Conservation (phyloP, 2,888 invertebrate genomes). For the Tholera decimalis region DNA sequence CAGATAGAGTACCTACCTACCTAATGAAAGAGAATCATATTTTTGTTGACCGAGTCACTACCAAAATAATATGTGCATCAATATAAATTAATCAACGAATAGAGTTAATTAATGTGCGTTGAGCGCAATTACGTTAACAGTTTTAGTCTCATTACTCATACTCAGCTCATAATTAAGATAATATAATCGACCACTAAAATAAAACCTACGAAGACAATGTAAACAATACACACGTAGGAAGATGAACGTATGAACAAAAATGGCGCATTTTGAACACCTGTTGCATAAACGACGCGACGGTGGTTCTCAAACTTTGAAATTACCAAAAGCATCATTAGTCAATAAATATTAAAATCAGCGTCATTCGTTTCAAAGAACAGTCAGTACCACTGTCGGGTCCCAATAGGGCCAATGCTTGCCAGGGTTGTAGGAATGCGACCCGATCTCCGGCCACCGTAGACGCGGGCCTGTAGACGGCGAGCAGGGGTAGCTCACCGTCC, state of each 20-base stretch:
- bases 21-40: constrained; percentile 1
- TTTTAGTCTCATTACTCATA: constrained; percentile 12
- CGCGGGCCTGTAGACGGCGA: too few species aligned
- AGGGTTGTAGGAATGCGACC: too few species aligned
- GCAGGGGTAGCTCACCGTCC: too few species aligned
- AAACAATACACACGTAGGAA: constrained; percentile 59
- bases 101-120: neutral
- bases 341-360: too few species aligned
- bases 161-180: constrained; percentile 26
- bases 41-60: too few species aligned
- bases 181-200: constrained; percentile 6
- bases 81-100: neutral
- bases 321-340: too few species aligned
- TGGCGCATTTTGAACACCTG: constrained; percentile 37
- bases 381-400: too few species aligned
- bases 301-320: constrained; percentile 50
- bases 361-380: too few species aligned
- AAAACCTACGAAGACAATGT: constrained; percentile 9
- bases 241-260: constrained; percentile 23
- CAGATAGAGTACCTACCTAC: too few species aligned
- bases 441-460: too few species aligned
- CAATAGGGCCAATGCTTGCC: too few species aligned
- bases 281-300: constrained; percentile 1
- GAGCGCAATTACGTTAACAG: neutral
- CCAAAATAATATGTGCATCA: neutral